These are phyloP conservation scores for Orientallactaga sibirica DNA, from an alignment of 2,797 vertebrate species.

Conservation along the genomic window DNA sequence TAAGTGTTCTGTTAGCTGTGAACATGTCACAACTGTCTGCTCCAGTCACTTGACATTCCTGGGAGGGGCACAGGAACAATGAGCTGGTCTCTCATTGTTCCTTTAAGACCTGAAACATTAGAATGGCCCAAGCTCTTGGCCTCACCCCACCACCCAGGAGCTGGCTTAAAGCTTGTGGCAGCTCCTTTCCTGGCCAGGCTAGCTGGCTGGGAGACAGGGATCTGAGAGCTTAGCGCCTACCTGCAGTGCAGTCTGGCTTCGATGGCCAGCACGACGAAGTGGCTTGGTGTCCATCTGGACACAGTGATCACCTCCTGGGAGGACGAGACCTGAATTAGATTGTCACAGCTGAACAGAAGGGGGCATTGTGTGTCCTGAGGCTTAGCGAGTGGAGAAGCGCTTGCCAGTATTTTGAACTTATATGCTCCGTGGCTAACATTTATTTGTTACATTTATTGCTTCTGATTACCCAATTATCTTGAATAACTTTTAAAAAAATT, in stretches of 20 bases:
- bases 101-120: conserved; percentile 17
- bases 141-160: not conserved
- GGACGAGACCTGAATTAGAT: conserved; percentile 78
- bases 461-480: conserved; percentile 67
- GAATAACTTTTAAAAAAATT: conserved; percentile 65
- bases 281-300: conserved; percentile 78
- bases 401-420: conserved; percentile 55
- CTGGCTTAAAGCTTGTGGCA: conserved; percentile 11
- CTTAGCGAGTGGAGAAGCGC: not conserved
- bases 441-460: conserved; percentile 57
- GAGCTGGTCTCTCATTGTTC: not conserved
- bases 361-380: conserved; percentile 51
- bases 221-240: conserved; percentile 35
- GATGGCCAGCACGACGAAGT: conserved; percentile 68
- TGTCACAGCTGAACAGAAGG: conserved; percentile 70
- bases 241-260: conserved; percentile 80
- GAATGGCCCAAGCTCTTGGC: not conserved
- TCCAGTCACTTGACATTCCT: conserved; percentile 9
- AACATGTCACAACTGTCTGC: not conserved
- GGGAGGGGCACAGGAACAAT: not conserved
- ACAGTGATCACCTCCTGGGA: conserved; percentile 66
- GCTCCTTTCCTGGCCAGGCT: conserved; percentile 38
- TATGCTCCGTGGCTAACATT: not conserved
- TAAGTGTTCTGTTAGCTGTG: not conserved
- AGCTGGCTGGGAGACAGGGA: conserved; percentile 59